Evolutionary conservation across 2,797 vertebrate species (phyloP), one percentile per base, ranked within the genome.

Genomic region (Myiotriccus ornatus): DNA sequence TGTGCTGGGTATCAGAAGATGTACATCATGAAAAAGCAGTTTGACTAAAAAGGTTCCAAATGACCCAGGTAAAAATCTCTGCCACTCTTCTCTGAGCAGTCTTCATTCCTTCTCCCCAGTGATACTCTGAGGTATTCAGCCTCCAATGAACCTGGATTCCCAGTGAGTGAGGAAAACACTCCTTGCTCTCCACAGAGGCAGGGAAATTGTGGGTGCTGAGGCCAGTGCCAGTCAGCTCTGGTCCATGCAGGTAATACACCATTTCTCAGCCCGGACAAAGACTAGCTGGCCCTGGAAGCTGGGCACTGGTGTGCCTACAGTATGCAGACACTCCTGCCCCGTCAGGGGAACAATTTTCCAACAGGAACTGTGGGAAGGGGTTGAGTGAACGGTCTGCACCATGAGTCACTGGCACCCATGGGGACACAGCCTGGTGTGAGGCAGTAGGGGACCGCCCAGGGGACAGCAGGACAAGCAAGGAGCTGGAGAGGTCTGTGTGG

Each of bases 241-340:
- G 46, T 86, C 19, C 19, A 7, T 3, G 1, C 4, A 15, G 10
- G 20, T 39, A 53, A 53, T 59, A 17, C 0, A 4, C 2, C 1
- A 2, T 55, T 86, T 86, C 22, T 34, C 50, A 81, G 20, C 32
- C 49, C 4, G 2, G 32, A 37, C 44, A 70, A 77, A 53, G 41
- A n/a, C 30, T 3, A 3, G 4, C 39, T 65, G 37, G 23, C 37
- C 47, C 52, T 6, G 1, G 39, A 74, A 44, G n/a, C 49, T 74
- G 37, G 17, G 12, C n/a, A 34, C 41, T 7, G 3, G 21, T 56
- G 39, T 82, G 46, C 39, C 47, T 15, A 3, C 1, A 5, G 24
- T 43, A 57, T 3, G 0, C 2, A 1, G 47, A 12, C n/a, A 50
- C 39, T 84, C 27, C 19, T 2, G 0, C 2, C 10, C 28, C 2